These are phyloP conservation scores for Potamarius usumacintae DNA, from an alignment of 2,113 vertebrate genomes.

Conservation along the genomic window DNA sequence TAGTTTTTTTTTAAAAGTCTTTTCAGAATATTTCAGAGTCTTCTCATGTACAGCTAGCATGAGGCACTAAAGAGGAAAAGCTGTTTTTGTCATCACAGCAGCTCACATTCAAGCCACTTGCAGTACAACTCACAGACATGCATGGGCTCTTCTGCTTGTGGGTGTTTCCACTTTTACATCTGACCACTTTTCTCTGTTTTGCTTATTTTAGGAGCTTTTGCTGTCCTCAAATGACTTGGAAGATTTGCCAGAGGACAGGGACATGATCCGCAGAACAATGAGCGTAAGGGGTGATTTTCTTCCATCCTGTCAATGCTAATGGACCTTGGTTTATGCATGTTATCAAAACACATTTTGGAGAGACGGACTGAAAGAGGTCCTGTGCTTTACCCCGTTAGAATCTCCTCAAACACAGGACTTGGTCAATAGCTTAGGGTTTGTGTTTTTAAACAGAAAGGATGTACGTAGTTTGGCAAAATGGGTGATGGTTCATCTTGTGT, in stretches of 20 bases:
- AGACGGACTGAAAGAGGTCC: not conserved
- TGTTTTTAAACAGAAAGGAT: conserved; percentile 3
- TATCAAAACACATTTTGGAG: not conserved
- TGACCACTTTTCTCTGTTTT: conserved; percentile 31
- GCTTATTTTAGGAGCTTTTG: conserved; percentile 61
- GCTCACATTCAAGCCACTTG: not conserved
- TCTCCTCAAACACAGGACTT: not conserved
- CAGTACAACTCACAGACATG: not conserved
- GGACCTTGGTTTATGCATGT: not conserved
- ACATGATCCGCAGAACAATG: conserved; percentile 33
- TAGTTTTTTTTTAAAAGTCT: no score
- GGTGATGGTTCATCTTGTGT: not conserved
- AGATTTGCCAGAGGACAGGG: conserved; percentile 58
- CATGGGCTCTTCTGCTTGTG: conserved; percentile 4
- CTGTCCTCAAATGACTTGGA: conserved; percentile 74
- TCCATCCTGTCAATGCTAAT: not conserved
- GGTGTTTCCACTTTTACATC: conserved; percentile 32
- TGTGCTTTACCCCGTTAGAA: not conserved
- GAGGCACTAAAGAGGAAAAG: not conserved
- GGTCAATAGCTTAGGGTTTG: conserved; percentile 5
- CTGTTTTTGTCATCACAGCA: not conserved
- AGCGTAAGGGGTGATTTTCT: conserved; percentile 57
- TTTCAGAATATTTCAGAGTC: no score
- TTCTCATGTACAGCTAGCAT: no score
- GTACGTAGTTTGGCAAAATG: not conserved